Conservation (phyloP, 2,113 vertebrate species). For the Rattus rattus region DNA sequence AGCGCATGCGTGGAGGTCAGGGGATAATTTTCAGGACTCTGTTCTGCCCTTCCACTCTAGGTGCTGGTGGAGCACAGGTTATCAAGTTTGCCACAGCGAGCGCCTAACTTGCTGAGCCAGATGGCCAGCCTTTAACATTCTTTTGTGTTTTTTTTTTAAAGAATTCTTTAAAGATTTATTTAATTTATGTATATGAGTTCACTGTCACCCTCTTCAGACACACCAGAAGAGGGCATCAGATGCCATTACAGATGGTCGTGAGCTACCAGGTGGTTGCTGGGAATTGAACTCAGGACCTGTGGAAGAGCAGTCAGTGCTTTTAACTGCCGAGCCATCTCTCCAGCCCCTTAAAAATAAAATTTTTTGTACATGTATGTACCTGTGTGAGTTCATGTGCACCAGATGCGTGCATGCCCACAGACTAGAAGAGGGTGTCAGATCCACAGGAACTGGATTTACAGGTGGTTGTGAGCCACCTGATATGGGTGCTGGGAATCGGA, state of each 20-base stretch:
- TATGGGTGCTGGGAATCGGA: not conserved
- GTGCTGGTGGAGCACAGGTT: not conserved
- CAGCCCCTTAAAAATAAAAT: too few relatives aligned
- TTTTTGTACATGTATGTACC: not conserved
- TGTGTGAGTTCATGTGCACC: not conserved
- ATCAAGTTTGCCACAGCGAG: not conserved
- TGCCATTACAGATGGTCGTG: too few relatives aligned
- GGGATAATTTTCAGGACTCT: not conserved
- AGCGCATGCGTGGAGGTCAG: not conserved
- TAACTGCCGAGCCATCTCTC: too few relatives aligned
- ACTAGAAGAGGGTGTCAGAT: not conserved
- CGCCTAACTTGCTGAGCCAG: accelerated
- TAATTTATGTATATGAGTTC: too few relatives aligned
- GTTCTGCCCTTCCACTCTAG: not conserved
- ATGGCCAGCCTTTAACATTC: not conserved
- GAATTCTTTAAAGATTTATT: not conserved
- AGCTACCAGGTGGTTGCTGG: too few relatives aligned
- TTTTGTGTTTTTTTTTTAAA: not conserved
- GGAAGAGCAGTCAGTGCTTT: too few relatives aligned
- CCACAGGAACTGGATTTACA: not conserved
- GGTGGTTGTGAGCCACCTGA: not conserved
- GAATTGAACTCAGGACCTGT: too few relatives aligned
- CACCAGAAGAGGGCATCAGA: too few relatives aligned
- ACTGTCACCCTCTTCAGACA: too few relatives aligned
- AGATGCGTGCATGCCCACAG: not conserved